Conservation (phyloP, 1,140 invertebrate species). For the Tetramorium alpestre region DNA sequence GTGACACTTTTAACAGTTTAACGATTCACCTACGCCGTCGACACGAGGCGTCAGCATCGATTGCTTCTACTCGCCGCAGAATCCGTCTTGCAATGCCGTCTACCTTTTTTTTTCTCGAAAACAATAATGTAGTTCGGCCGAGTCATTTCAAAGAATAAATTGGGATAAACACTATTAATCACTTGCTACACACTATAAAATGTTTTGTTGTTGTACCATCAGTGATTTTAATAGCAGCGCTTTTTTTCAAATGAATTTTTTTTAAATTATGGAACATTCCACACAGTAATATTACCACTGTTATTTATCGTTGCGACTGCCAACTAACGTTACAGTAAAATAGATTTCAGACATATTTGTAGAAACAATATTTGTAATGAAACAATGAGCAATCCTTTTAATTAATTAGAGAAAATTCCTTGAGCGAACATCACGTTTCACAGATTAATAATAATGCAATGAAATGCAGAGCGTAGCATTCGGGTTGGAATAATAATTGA, state of each 20-base stretch:
- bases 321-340: background rate
- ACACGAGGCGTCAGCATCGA: background rate
- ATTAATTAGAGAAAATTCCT: conserved; percentile 66
- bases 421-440: conserved; percentile 45
- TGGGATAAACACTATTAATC: background rate
- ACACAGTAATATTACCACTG: background rate
- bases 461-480: background rate
- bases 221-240: background rate
- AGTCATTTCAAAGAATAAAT: background rate
- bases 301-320: background rate
- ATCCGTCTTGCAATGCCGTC: background rate
- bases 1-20: conserved; percentile 66
- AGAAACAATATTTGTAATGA: conserved; percentile 27
- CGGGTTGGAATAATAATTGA: conserved; percentile 14
- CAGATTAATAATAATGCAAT: conserved; percentile 15
- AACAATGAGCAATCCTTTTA: conserved; percentile 18
- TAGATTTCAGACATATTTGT: conserved; percentile 13
- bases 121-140: background rate
- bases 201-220: background rate
- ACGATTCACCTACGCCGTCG: conserved; percentile 66
- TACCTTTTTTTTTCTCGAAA: background rate
- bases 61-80: background rate
- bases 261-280: background rate
- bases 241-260: background rate
- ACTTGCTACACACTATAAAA: background rate